Evolutionary conservation across 2,797 vertebrate species (phyloP), one percentile per base, ranked within the genome.

Genomic region (Nyctalus aviator): DNA sequence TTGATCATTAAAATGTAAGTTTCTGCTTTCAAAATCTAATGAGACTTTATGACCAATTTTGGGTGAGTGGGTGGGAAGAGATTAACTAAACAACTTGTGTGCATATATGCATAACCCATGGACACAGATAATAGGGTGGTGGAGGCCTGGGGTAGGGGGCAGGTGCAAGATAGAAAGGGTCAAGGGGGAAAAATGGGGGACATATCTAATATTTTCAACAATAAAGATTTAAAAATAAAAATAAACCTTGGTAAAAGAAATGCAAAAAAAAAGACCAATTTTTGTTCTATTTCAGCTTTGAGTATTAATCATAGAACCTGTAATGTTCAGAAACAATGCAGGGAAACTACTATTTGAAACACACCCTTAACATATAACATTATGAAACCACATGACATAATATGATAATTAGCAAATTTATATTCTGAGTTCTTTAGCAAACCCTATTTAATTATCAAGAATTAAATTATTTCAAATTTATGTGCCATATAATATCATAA

Each of bases 381-480:
- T 93, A 68, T 93, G 48, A 97, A 92, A 79, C 73, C 78, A 53
- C 32, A 84, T 79, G 86, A 59, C 37, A 84, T 91, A 88, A 88
- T 75, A 77, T 32, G 50, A 75, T 93, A 95, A 88, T 84, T 90
- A 94, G 15, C 90, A 96, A 94, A 91, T 91, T 73, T 94, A 90
- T 87, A 91, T 92, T 90, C 18, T 84, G 72, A 94, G 82, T 12
- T 96, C 66, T 94, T 95, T 93, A 90, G 41, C 32, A 95, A 94
- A 94, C 37, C 62, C 32, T 59, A 59, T 27, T 59, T 59, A 59
- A 84, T 90, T 71, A 21, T 93, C 66, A 83, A 81, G 84, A 94
- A 94, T 57, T 94, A 79, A 91, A 91, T 91, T 93, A 94, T 86
- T 95, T 97, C 82, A 86, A 94, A 79, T 93, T 87, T 95, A 87